A percentile compares a stretch with the other conserved stretches of the same genome.
Evolutionary conservation across 2,113 vertebrate genomes (phyloP).

Genomic region (Anser cygnoides): DNA sequence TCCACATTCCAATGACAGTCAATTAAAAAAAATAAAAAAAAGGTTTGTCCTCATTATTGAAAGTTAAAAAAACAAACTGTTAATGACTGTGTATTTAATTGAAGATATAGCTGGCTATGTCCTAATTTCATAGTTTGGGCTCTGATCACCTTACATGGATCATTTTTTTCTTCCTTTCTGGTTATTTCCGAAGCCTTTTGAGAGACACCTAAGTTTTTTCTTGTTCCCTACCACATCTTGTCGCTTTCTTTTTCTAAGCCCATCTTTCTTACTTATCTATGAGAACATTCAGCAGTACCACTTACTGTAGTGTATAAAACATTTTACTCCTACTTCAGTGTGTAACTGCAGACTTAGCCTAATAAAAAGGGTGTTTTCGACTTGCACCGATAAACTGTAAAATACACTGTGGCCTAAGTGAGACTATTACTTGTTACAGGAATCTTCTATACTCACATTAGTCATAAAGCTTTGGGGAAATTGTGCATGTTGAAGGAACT

Average conservation of each 20-base stretch:
- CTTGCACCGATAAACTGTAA: constrained; percentile 3
- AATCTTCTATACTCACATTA: neutral
- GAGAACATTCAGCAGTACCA: neutral
- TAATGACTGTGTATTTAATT: neutral
- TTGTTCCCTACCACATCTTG: neutral
- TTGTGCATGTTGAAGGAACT: neutral
- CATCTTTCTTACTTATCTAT: neutral
- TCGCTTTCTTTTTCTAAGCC: neutral
- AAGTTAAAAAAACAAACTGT: neutral
- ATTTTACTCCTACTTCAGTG: constrained; percentile 2
- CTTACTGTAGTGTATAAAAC: neutral
- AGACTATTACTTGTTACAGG: neutral
- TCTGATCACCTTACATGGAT: neutral
- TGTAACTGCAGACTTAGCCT: constrained; percentile 4
- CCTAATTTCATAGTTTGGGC: neutral
- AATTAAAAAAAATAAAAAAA: neutral
- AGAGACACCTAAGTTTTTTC: neutral
- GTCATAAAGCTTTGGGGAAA: neutral
- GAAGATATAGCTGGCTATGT: neutral
- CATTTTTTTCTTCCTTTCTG: neutral
- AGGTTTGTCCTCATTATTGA: neutral
- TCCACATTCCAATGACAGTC: neutral
- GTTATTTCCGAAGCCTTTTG: neutral
- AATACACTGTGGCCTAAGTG: neutral
- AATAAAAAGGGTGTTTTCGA: constrained; percentile 38